Conservation (phyloP, 2,113 vertebrate genomes). For the Meles meles region DNA sequence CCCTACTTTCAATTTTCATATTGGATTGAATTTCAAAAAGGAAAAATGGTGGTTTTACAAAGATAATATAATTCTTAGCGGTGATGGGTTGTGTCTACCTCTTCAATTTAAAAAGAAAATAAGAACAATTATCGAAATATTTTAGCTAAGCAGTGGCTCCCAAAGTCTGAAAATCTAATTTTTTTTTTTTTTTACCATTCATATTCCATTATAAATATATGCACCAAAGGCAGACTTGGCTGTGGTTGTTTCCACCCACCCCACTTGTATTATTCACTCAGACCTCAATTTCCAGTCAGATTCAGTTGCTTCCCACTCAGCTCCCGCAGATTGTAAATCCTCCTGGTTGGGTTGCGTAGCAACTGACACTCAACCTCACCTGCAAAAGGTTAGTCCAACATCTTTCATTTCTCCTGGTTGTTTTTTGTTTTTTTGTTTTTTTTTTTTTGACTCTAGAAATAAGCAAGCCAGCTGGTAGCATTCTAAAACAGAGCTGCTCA, state of each 20-base stretch:
- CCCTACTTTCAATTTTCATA: neutral
- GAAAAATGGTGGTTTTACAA: neutral
- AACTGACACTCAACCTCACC: conserved; percentile 68
- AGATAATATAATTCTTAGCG: neutral
- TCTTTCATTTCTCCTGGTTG: neutral
- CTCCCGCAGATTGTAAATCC: neutral
- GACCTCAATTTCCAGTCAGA: neutral
- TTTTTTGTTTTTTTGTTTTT: neutral
- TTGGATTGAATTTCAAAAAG: neutral
- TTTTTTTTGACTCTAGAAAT: conserved; percentile 2
- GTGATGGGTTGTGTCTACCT: neutral
- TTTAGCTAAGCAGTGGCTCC: neutral
- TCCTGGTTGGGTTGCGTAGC: conserved; percentile 64
- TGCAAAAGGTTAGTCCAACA: conserved; percentile 60
- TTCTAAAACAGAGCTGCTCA: neutral
- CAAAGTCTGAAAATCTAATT: neutral
- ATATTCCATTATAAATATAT: neutral
- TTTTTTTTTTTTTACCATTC: neutral
- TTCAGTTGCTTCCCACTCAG: conserved; percentile 20
- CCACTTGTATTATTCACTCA: neutral
- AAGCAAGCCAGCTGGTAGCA: conserved; percentile 37
- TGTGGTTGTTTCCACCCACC: neutral
- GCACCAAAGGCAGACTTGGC: neutral
- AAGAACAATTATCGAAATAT: neutral
- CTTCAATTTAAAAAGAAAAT: neutral